These are phyloP conservation scores for Gambusia yucatana DNA, from an alignment of 2,797 vertebrate genomes.

Conservation along the genomic window DNA sequence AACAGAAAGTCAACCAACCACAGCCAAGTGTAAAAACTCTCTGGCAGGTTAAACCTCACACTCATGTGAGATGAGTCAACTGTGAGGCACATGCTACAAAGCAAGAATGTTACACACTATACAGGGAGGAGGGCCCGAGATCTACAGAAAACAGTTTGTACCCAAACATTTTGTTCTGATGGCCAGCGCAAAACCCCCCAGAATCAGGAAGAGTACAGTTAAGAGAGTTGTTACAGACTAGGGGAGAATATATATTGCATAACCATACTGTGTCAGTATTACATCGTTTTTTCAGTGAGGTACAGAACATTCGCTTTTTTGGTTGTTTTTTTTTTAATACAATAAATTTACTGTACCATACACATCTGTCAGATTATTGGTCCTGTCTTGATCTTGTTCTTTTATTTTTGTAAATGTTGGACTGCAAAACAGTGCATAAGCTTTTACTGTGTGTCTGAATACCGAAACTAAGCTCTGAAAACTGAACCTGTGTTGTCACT, in stretches of 20 bases:
- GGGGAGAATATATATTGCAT: background rate
- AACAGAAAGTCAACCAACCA: constrained; percentile 58
- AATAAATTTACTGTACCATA: too few species aligned
- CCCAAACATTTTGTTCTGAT: constrained; percentile 71
- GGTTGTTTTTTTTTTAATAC: background rate
- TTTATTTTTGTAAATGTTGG: background rate
- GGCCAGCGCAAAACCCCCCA: constrained; percentile 14
- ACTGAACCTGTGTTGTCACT: constrained; percentile 23
- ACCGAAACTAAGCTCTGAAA: constrained; percentile 34
- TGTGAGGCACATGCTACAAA: constrained; percentile 64
- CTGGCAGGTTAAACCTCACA: constrained; percentile 72
- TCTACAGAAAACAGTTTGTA: constrained; percentile 70
- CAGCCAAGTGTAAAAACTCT: constrained; percentile 68
- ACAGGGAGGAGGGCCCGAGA: constrained; percentile 27
- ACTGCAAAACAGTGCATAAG: background rate
- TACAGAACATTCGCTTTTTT: background rate
- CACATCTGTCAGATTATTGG: too few species aligned
- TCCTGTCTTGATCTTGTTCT: background rate
- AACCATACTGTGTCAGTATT: background rate
- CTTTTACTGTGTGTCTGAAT: background rate
- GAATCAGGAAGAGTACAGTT: constrained; percentile 6
- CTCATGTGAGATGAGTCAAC: constrained; percentile 78
- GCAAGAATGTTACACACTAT: constrained; percentile 66
- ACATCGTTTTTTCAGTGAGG: background rate
- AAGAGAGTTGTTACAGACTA: constrained; percentile 4